Evolutionary conservation across 1,140 invertebrate species (phyloP).

Genomic region (Danaus melanippus): DNA sequence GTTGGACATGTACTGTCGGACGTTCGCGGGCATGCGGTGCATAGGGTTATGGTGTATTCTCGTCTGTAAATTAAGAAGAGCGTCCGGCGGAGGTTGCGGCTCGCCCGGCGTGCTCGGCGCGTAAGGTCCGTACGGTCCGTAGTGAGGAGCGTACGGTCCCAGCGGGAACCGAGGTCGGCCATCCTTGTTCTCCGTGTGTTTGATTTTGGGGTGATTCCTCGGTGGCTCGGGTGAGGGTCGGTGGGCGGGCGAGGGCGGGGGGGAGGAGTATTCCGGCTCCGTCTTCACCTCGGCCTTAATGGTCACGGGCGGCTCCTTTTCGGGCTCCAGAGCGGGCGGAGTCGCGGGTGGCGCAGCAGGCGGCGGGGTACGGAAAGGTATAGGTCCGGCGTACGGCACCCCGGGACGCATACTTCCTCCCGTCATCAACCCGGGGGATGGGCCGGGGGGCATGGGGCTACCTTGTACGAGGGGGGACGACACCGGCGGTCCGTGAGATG

Average conservation of each 20-base stretch:
- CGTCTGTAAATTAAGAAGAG: slow-evolving; percentile 20
- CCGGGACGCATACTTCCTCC: slow-evolving; percentile 3
- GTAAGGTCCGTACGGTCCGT: slow-evolving; percentile 61
- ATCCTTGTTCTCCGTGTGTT: slow-evolving; percentile 59
- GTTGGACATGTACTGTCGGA: slow-evolving; percentile 12
- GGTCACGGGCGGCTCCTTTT: slow-evolving; percentile 32
- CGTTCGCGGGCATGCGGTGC: slow-evolving; percentile 35
- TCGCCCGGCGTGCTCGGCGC: slow-evolving; percentile 27
- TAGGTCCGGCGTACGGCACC: too few relatives aligned
- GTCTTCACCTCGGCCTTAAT: slow-evolving; percentile 60
- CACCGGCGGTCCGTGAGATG: slow-evolving; percentile 13
- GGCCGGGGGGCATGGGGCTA: slow-evolving; percentile 3
- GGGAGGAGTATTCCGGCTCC: slow-evolving; percentile 50
- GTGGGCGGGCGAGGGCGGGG: slow-evolving; percentile 31
- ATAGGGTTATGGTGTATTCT: slow-evolving; percentile 23
- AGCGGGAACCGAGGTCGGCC: slow-evolving; percentile 51
- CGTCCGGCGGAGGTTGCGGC: slow-evolving; percentile 14
- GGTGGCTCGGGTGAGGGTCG: slow-evolving; percentile 39
- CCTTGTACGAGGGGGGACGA: background rate
- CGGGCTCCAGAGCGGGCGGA: slow-evolving; percentile 12
- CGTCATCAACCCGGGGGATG: slow-evolving; percentile 1
- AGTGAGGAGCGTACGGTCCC: slow-evolving; percentile 64
- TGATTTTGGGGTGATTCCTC: slow-evolving; percentile 52
- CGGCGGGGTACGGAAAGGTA: slow-evolving; percentile 7
- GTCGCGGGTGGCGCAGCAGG: slow-evolving; percentile 6